phyloP scores from a whole-genome alignment of 1,140 invertebrate species.

The Macrosteles quadrilineatus region DNA sequence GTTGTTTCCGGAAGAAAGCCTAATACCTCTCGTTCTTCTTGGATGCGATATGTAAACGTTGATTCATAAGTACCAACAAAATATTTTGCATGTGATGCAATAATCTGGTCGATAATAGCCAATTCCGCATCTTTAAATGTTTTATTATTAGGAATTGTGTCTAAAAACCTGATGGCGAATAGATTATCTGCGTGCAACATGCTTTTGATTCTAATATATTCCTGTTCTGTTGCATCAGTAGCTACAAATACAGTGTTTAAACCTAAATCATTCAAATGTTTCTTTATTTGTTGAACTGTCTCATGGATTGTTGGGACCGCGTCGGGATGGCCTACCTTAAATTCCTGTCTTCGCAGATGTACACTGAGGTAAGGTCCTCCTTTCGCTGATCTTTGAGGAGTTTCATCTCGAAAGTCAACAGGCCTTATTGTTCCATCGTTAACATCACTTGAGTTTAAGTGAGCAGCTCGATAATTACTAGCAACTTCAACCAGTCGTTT shows the following conservation, averaged over 20 bases:
- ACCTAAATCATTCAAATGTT: slow-evolving; percentile 58
- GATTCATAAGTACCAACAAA: slow-evolving; percentile 93
- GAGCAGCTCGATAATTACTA: slow-evolving; percentile 64
- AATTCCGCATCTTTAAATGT: slow-evolving; percentile 81
- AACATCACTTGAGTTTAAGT: slow-evolving; percentile 69
- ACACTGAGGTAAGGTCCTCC: slow-evolving; percentile 79
- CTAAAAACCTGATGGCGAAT: slow-evolving; percentile 55
- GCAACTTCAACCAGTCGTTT: slow-evolving; percentile 68
- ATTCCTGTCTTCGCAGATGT: slow-evolving; percentile 86
- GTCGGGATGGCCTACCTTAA: slow-evolving; percentile 64
- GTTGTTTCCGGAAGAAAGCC: slow-evolving; percentile 79
- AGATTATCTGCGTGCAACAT: slow-evolving; percentile 50
- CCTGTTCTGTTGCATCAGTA: slow-evolving; percentile 69
- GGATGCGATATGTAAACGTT: slow-evolving; percentile 94
- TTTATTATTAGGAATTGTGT: slow-evolving; percentile 49
- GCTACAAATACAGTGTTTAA: slow-evolving; percentile 76
- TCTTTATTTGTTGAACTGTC: slow-evolving; percentile 70
- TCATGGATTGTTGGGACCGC: slow-evolving; percentile 70
- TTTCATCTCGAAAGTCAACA: slow-evolving; percentile 64
- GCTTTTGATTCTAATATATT: slow-evolving; percentile 55
- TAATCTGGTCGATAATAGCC: slow-evolving; percentile 95
- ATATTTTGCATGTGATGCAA: slow-evolving; percentile 79
- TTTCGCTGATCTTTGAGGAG: slow-evolving; percentile 52
- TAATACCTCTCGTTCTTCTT: slow-evolving; percentile 95
- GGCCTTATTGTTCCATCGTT: slow-evolving; percentile 60